phyloP scores from a whole-genome alignment of 2,113 vertebrate species.

The Stegastes partitus region DNA sequence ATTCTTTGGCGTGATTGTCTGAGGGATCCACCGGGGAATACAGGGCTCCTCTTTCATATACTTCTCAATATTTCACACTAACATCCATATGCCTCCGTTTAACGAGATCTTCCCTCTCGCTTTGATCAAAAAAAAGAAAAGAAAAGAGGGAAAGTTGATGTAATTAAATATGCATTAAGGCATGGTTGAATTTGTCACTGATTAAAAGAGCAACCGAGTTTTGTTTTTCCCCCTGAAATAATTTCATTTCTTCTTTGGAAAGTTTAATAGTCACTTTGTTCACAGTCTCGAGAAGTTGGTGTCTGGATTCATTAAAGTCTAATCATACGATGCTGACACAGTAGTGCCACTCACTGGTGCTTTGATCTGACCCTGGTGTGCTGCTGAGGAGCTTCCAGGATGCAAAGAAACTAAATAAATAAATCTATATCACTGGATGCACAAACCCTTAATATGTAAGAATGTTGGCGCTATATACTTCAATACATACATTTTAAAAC shows the following conservation, averaged over 20 bases:
- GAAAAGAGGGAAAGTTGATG: conserved; percentile 48
- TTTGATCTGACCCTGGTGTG: neutral
- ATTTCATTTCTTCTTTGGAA: conserved; percentile 64
- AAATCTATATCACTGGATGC: too few species aligned
- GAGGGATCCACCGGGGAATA: conserved; percentile 47
- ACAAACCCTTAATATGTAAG: too few species aligned
- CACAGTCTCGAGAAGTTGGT: neutral
- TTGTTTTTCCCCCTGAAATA: conserved; percentile 59
- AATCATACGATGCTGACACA: neutral
- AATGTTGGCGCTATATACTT: too few species aligned
- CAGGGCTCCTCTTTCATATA: conserved; percentile 66
- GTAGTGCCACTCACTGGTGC: neutral
- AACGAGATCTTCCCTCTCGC: conserved; percentile 58
- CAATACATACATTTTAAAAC: too few species aligned
- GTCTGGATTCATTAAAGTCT: neutral
- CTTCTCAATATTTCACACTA: conserved; percentile 67
- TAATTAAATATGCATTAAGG: conserved; percentile 78
- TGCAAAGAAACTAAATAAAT: too few species aligned
- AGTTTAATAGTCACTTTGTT: conserved; percentile 48
- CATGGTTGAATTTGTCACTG: conserved; percentile 69
- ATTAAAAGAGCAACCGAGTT: conserved; percentile 73
- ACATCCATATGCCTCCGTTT: conserved; percentile 63
- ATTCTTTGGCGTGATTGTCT: conserved; percentile 52
- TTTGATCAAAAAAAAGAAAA: conserved; percentile 43
- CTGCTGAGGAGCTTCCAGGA: neutral